Base-by-base conservation (phyloP, 1,140 invertebrate genomes). In the Drosophila ironensis region DNA sequence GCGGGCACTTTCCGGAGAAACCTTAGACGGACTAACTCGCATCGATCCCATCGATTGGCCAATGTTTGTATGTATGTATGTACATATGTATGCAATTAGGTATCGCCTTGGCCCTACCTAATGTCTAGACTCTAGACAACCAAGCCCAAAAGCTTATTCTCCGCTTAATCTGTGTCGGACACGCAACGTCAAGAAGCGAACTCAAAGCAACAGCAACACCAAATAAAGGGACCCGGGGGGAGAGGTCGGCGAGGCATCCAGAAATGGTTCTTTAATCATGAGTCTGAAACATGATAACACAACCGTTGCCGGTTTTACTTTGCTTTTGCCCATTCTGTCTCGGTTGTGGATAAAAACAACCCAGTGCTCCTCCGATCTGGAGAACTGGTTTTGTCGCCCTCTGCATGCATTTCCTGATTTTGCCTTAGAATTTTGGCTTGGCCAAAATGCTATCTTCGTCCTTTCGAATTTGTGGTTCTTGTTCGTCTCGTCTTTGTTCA, bases 221-320 rank as follows among this genome's bases (percentile, higher is more conserved):
- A 40, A 38, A 28, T 33, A 51, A 42, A 12, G 30, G 19, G n/a
- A 7, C 2, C 5, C 25, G 2, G 25, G 22, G 0, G 27, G 5
- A 30, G 59, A 33, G 67, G 16, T 66, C 35, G 52, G 69, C 64
- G 61, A 73, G 76, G 66, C 59, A 67, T 50, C 37, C 60, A 61
- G 42, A 71, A 59, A 68, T 69, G 69, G 69, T 72, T 84, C 74
- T 84, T 78, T 52, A 86, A 86, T 86, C 80, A 84, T 84, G 80
- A 45, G 80, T 71, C 60, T 80, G 80, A 86, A 86, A 86, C 80
- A 86, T 86, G 80, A 86, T 86, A 86, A 84, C 77, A n/a, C n/a
- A n/a, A 33, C 30, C 42, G 67, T 66, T 75, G 35, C 28, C 71
- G 28, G 44, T 38, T 35, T 46, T 30, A 11, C 38, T 53, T 42